Base-by-base conservation (phyloP, 1,140 invertebrate species). In the Brachionus rotundiformis region DNA sequence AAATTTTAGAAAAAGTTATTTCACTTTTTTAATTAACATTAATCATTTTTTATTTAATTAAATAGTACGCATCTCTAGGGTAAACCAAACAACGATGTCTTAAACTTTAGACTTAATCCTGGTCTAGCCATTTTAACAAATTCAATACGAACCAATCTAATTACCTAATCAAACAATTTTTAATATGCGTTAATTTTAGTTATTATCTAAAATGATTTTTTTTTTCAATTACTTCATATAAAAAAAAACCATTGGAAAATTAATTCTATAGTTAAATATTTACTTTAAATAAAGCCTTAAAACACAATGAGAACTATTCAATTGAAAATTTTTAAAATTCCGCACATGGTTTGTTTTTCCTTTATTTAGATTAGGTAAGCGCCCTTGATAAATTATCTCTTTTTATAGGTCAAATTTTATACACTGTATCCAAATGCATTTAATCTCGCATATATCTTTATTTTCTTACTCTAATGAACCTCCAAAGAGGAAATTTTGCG, bases 291-390 rank as follows among this genome's bases (percentile, higher is more conserved):
- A 63, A 63, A 63, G 61, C 61, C 25, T 13, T 13, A 73, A 47
- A 27, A 73, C 19, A 41, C 36, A 41, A 44, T 39, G 23, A 73
- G 23, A 73, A 44, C 25, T 44, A 44, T 73, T 73, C 41, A 31
- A 44, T 73, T 73, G 19, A 44, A 73, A 73, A 44, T 68, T 19
- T 36, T 36, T 36, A 6, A 68, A 68, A 68, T 68, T 68, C 63
- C 68, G 39, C 19, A 73, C 36, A 73, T 73, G 23, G 39, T 73
- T 23, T 39, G 33, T 33, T 71, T 71, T 39, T 36, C 11, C 13
- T 71, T 10, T 44, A 31, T 73, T 41, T 73, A 44, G 36, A 73
- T 73, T 73, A 73, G 39, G 68, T 44, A 73, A 73, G 68, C 68
- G 68, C 68, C 68, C 68, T 73, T 73, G 68, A 73, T 73, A 44